These are phyloP conservation scores for Oostethus manadensis DNA, from an alignment of 2,113 vertebrate species.

Conservation along the genomic window DNA sequence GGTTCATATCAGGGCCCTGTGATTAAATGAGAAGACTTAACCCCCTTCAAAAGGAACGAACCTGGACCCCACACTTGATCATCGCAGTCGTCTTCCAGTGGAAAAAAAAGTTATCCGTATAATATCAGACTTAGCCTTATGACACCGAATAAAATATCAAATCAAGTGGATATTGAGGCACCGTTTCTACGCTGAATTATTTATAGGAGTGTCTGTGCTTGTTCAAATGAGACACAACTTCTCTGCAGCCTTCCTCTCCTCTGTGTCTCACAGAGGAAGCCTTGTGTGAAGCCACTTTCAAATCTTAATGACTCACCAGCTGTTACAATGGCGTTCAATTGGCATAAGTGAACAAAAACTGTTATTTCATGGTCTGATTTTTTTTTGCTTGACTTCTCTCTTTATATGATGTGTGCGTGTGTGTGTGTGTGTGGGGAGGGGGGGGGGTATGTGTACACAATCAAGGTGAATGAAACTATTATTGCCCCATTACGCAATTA, in stretches of 20 bases:
- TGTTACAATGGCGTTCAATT: background rate
- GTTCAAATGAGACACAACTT: slow-evolving; percentile 56
- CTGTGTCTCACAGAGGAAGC: slow-evolving; percentile 7
- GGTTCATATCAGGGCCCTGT: too few species aligned
- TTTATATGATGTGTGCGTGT: background rate
- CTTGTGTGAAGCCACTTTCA: background rate
- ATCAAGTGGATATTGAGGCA: slow-evolving; percentile 49
- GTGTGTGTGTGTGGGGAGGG: too few species aligned
- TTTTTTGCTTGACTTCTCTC: background rate
- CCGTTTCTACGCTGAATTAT: slow-evolving; percentile 65
- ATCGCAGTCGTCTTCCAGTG: slow-evolving; percentile 25
- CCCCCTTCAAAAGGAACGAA: slow-evolving; percentile 42
- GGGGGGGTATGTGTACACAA: background rate
- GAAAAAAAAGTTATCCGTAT: slow-evolving; percentile 29
- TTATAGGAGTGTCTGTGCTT: slow-evolving; percentile 60
- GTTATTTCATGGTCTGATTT: background rate
- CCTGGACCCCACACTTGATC: slow-evolving; percentile 31
- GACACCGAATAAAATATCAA: slow-evolving; percentile 71
- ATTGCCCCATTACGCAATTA: background rate
- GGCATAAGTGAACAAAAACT: background rate
- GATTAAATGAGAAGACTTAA: slow-evolving; percentile 41
- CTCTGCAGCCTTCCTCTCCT: slow-evolving; percentile 15
- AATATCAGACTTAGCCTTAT: slow-evolving; percentile 69
- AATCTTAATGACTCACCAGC: slow-evolving; percentile 6
- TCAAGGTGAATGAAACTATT: background rate